Percentiles rank a stretch among this genome's conserved stretches.
Conservation (phyloP, 1,140 invertebrate species). For the Drosophila nannoptera region DNA sequence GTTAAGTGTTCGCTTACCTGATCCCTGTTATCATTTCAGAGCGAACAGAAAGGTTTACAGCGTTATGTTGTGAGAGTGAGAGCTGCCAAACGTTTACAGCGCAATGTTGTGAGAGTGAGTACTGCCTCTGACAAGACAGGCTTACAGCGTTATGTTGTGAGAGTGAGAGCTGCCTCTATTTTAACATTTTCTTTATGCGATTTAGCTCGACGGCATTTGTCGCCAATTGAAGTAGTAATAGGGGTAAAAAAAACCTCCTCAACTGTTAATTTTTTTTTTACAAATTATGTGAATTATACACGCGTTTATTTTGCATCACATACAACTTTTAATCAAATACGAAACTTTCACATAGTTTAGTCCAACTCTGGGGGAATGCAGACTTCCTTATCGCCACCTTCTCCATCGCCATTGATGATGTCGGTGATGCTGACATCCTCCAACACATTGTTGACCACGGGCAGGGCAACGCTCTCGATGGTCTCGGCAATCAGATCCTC, state of each 20-base stretch:
- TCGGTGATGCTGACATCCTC: constrained; percentile 62
- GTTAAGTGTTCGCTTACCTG: not conserved
- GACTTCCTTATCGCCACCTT: constrained; percentile 68
- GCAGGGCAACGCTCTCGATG: constrained; percentile 70
- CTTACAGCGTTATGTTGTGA: no score
- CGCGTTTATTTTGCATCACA: constrained; percentile 15
- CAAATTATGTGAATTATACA: constrained; percentile 5
- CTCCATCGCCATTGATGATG: constrained; percentile 50
- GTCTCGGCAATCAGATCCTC: constrained; percentile 68
- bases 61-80: no score
- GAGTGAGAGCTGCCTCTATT: no score
- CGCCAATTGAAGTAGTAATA: no score
- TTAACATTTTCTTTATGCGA: no score
- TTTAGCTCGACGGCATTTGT: no score
- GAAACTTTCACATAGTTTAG: constrained; percentile 33
- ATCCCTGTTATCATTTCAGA: not conserved
- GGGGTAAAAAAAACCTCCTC: no score
- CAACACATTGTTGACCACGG: constrained; percentile 58
- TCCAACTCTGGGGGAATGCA: constrained; percentile 73
- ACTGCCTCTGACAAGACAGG: not conserved
- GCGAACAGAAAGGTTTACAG: not conserved
- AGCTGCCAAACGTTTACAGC: no score
- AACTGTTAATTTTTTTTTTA: no score
- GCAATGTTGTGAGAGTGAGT: no score
- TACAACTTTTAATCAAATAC: constrained; percentile 47